Conservation (phyloP, 2,888 invertebrate genomes). For the Drosophila merina region DNA sequence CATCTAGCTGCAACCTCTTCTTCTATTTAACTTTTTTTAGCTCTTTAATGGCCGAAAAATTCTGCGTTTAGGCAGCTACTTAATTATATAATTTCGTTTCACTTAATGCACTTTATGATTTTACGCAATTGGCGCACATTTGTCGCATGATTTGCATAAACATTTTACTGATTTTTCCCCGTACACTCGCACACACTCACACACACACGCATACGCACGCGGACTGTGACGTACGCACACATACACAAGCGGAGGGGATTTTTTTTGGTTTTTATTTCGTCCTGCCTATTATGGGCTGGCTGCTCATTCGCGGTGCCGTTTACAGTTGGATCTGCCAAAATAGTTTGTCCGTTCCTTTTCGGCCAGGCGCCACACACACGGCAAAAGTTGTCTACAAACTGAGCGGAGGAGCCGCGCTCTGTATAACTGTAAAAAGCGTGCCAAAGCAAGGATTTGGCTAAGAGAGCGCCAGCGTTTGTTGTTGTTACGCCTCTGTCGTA, state of each 20-base stretch:
- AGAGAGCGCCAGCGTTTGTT: constrained; percentile 3
- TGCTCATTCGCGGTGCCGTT: constrained; percentile 30
- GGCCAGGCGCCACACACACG: constrained; percentile 24
- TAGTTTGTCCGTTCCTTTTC: constrained; percentile 44
- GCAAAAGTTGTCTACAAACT: constrained; percentile 46
- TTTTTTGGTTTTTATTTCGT: not conserved
- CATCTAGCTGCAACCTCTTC: constrained; percentile 31
- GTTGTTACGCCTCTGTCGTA: not conserved
- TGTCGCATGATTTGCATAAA: constrained; percentile 58
- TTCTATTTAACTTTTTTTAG: constrained; percentile 16
- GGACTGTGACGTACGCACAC: constrained; percentile 41
- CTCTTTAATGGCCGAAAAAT: constrained; percentile 6
- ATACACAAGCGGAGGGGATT: constrained; percentile 26
- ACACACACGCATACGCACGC: constrained; percentile 23
- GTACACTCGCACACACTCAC: constrained; percentile 30
- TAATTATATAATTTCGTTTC: constrained; percentile 68
- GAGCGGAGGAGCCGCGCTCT: constrained; percentile 43
- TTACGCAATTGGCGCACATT: constrained; percentile 56
- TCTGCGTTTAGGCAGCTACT: constrained; percentile 24
- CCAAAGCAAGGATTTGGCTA: constrained; percentile 6
- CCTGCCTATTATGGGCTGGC: constrained; percentile 30
- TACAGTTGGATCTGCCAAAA: constrained; percentile 34
- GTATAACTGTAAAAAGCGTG: constrained; percentile 45
- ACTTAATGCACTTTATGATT: constrained; percentile 43
- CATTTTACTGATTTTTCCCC: constrained; percentile 56